Evolutionary conservation across 2,888 invertebrate genomes (phyloP), one percentile per base, ranked within the genome.

Genomic region (Thymelicus lineola): DNA sequence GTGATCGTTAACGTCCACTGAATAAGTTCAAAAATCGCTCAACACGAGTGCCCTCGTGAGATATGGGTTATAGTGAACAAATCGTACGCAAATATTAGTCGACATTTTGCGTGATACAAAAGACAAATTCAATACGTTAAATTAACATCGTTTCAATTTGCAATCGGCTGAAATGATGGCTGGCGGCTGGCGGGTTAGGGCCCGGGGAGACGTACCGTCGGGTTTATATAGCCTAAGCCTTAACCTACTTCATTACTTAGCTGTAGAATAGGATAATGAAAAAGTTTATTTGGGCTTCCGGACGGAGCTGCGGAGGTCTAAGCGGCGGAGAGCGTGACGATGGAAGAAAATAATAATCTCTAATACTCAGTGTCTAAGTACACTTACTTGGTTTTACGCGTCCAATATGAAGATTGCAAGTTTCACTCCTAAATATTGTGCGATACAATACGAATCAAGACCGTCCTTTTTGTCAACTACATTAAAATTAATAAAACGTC

Each of bases 111-210:
- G 64, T 63, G 69, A 42, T 63, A 59, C 63, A 63, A 50, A 64
- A 69, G 58, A 64, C 58, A 69, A 69, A 69, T 58, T 38, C 58
- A 10, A n/a, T 69, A 69, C 58, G 50, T 69, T 59, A 64, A 69
- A 59, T 69, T 69, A 64, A 64, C 50, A 48, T 69, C 63, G 63
- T 69, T 69, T 64, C 63, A 69, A 69, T 69, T 69, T 69, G 69
- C 58, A 58, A 69, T 69, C 58, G 57, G 42, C 61, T 69, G 45
- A 69, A 69, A 62, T 68, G 28, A 62, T 53, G 42, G 62, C 7
- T 45, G 55, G 38, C 7, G 17, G 17, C 28, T 28, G 28, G 6
- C 1, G 57, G 35, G 35, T n/a, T 35, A 5, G 28, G 38, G 38
- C 38, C 9, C 38, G 38, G 55, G 55, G 14, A 35, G 6, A 17